phyloP scores from a whole-genome alignment of 2,888 invertebrate species.

The Caenorhabditis zanzibari region DNA sequence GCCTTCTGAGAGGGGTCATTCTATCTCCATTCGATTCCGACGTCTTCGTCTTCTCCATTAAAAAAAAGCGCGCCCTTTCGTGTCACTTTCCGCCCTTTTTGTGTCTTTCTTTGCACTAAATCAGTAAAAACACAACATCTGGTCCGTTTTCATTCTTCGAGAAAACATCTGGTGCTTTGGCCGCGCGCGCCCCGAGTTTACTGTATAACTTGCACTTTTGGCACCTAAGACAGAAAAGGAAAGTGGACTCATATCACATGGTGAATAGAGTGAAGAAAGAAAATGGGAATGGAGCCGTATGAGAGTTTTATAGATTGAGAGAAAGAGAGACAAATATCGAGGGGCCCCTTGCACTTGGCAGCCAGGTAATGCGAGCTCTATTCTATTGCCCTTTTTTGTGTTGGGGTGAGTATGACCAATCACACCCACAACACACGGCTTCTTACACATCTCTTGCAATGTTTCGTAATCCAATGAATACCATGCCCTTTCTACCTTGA shows the following conservation, averaged over 20 bases:
- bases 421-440: constrained; percentile 13
- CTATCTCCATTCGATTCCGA: constrained; percentile 30
- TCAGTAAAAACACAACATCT: constrained; percentile 24
- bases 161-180: constrained; percentile 48
- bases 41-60: constrained; percentile 49
- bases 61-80: constrained; percentile 41
- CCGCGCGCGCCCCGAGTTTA: constrained; percentile 6
- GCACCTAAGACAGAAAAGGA: not conserved
- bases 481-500: not conserved
- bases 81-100: constrained; percentile 52
- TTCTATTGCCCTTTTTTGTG: constrained; percentile 49
- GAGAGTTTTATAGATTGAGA: not conserved
- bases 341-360: constrained; percentile 13
- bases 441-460: not conserved
- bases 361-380: constrained; percentile 53
- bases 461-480: constrained; percentile 34
- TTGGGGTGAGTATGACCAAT: constrained; percentile 37
- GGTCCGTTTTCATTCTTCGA: constrained; percentile 18
- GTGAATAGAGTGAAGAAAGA: constrained; percentile 26
- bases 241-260: constrained; percentile 33
- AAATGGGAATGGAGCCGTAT: constrained; percentile 29
- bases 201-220: constrained; percentile 51
- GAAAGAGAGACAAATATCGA: constrained; percentile 40
- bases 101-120: constrained; percentile 15
- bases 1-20: constrained; percentile 38